Base-by-base conservation (phyloP, 2,113 vertebrate genomes). In the Poeciliopsis turrubarensis region DNA sequence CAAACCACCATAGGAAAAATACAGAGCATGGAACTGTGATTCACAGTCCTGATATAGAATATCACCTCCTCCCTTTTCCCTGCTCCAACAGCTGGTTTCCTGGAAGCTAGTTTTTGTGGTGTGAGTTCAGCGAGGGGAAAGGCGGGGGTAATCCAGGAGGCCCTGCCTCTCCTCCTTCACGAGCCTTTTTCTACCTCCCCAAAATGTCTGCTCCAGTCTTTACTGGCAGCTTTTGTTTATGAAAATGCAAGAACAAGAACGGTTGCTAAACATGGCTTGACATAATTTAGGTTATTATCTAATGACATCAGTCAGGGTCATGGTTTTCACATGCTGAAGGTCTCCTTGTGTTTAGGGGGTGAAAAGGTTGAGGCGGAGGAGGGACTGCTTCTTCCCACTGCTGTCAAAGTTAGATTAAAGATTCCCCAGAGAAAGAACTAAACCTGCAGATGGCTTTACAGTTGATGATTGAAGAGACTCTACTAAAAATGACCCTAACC, bases 41-140 rank as follows among this genome's bases (percentile, higher is more conserved):
- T 93, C 93, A 94, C 85, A 89, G 83, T 76, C 88, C 90, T 91
- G 91, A 93, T 92, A 93, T 91, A 93, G 87, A 89, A 90, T 85
- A 89, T 83, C 90, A 86, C 88, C 89, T 83, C 89, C 87, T 85
- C 89, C 88, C 79, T 75, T 84, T 74, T 81, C 86, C 81, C 25
- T 68, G 67, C 60, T 79, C 84, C 83, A 91, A 93, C 92, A 93
- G 92, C 92, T 94, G 93, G 89, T 90, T 93, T 92, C 92, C 92
- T 92, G 90, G 91, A 93, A 92, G 81, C 81, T 78, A 81, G 83
- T 79, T 79, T 75, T 78, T 87, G 86, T 15, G 73, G 78, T 81
- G 87, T 83, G 88, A 85, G 85, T 79, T 79, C 51, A 32, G 78
- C 63, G 70, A 80, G 70, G 67, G 66, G 51, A 57, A 70, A 75